These are phyloP conservation scores for Nautilus pompilius DNA, from an alignment of 1,140 invertebrate species.

Conservation along the genomic window DNA sequence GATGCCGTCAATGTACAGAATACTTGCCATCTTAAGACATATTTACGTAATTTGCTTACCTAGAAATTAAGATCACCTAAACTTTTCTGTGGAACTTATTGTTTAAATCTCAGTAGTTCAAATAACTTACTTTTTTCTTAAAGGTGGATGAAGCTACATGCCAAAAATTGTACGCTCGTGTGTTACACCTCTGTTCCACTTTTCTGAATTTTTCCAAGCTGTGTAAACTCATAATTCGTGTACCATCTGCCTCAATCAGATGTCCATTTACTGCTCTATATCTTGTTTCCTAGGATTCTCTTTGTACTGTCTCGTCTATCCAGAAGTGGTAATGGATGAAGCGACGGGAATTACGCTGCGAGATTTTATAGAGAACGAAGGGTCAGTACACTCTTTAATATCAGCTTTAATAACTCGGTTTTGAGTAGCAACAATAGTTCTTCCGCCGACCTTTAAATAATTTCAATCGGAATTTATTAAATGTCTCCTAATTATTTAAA, in stretches of 20 bases:
- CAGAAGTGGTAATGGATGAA: constrained; percentile 34
- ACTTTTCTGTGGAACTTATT: too few species aligned
- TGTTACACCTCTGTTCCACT: background rate
- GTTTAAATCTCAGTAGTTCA: background rate
- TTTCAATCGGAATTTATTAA: too few species aligned
- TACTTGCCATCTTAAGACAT: too few species aligned
- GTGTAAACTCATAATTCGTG: background rate
- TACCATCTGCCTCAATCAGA: background rate
- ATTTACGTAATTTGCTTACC: too few species aligned
- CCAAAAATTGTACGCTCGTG: background rate
- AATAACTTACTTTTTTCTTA: background rate
- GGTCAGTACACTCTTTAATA: constrained; percentile 18
- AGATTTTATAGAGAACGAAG: constrained; percentile 36
- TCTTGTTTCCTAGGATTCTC: constrained; percentile 34
- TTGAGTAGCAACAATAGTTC: background rate
- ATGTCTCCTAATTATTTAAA: too few species aligned
- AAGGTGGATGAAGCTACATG: background rate
- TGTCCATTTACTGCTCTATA: background rate
- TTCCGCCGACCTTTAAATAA: background rate
- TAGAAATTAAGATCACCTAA: too few species aligned
- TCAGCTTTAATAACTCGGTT: background rate
- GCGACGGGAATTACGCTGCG: constrained; percentile 26
- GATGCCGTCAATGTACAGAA: too few species aligned
- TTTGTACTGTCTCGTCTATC: constrained; percentile 39
- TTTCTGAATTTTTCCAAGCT: background rate